Percentiles rank a stretch among this genome's conserved stretches.
phyloP scores from a whole-genome alignment of 2,113 vertebrate genomes.

The Antigone vipio region DNA sequence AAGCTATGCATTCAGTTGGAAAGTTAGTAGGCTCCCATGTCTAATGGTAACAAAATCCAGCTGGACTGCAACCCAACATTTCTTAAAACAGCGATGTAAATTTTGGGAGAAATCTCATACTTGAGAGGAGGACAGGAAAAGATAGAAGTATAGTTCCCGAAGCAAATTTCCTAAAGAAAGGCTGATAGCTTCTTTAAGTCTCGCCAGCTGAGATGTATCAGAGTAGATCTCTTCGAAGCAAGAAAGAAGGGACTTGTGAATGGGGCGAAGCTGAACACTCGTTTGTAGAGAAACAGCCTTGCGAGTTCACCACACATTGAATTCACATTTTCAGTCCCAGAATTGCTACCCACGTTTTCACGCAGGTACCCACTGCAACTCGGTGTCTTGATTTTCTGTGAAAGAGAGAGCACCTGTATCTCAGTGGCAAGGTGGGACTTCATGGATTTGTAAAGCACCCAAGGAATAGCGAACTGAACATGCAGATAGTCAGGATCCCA shows the following conservation, averaged over 20 bases:
- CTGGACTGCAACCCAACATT: not conserved
- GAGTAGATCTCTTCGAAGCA: not conserved
- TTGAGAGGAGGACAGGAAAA: not conserved
- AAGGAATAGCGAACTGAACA: not conserved
- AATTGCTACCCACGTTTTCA: not conserved
- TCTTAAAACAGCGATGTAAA: not conserved
- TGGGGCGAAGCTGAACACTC: not conserved
- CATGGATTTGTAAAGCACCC: not conserved
- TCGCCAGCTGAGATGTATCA: not conserved
- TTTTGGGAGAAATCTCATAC: not conserved
- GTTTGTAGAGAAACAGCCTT: not conserved
- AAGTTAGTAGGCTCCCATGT: not conserved
- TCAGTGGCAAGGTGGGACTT: not conserved
- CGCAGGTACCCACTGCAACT: not conserved
- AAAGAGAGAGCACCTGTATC: not conserved
- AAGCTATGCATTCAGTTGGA: conserved; percentile 23
- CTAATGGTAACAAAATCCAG: conserved; percentile 39
- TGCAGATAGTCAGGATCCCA: not conserved
- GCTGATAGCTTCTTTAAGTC: not conserved
- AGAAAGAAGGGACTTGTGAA: not conserved
- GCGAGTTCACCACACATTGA: accelerated
- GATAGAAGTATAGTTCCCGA: not conserved
- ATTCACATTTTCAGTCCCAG: not conserved
- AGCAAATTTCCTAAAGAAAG: not conserved
- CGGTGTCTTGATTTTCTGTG: not conserved